Conservation (phyloP, 2,888 invertebrate species). For the Hypsopygia costalis region DNA sequence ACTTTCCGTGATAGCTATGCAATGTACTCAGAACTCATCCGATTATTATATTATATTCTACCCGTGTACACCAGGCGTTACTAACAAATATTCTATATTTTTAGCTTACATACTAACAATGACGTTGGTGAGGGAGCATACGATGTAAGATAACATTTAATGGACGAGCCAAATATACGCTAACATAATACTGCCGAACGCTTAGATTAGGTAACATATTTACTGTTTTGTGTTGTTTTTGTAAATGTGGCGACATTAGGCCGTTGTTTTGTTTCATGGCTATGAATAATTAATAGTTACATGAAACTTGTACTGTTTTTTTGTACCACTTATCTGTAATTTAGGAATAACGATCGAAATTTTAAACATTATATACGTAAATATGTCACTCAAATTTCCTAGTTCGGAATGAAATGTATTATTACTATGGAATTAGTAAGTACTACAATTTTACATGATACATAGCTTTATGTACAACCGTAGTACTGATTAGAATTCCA, state of each 20-base stretch:
- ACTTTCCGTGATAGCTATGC: too few species aligned
- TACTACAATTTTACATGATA: too few species aligned
- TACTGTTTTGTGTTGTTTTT: constrained; percentile 22
- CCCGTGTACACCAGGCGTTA: too few species aligned
- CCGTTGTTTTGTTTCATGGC: constrained; percentile 24
- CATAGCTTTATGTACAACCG: too few species aligned
- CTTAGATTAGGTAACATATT: constrained; percentile 57
- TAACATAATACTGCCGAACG: constrained; percentile 38
- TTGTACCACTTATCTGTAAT: constrained; percentile 38
- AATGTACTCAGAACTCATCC: too few species aligned
- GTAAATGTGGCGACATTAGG: constrained; percentile 25
- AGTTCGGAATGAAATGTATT: too few species aligned
- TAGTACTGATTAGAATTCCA: too few species aligned
- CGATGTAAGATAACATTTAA: constrained; percentile 74
- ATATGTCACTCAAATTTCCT: too few species aligned
- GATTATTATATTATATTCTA: too few species aligned
- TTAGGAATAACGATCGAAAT: constrained; percentile 22
- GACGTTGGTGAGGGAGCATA: constrained; percentile 61
- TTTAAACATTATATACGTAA: constrained; percentile 8
- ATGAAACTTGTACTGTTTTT: constrained; percentile 33
- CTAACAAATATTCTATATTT: constrained; percentile 53
- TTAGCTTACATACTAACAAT: constrained; percentile 75
- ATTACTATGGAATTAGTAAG: too few species aligned
- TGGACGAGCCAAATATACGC: constrained; percentile 39
- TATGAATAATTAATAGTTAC: constrained; percentile 32